These are phyloP conservation scores for Loriculus beryllinus DNA, from an alignment of 2,797 vertebrate species.

Conservation along the genomic window DNA sequence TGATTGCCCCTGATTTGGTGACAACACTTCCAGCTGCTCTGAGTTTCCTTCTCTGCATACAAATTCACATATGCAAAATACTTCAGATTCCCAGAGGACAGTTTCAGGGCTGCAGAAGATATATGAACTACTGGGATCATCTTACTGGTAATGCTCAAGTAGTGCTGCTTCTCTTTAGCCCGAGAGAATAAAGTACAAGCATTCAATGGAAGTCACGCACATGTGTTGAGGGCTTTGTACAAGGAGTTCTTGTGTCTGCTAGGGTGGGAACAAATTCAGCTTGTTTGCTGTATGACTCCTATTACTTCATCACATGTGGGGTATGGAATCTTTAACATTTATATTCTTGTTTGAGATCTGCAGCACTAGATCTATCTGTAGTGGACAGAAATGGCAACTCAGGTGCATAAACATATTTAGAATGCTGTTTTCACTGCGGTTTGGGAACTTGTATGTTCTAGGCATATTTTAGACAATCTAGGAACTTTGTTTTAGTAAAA, in stretches of 20 bases:
- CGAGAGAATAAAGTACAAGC: not conserved
- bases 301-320: not conserved
- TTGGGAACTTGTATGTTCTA: not conserved
- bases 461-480: not conserved
- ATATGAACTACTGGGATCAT: not conserved
- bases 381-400: not conserved
- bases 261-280: not conserved
- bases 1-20: not conserved
- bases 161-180: not conserved
- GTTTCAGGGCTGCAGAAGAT: conserved; percentile 3
- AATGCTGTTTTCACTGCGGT: not conserved
- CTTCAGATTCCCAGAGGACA: conserved; percentile 15
- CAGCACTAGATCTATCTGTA: not conserved
- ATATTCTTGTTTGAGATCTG: not conserved
- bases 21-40: conserved; percentile 31
- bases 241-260: not conserved
- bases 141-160: not conserved
- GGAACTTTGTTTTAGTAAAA: not conserved
- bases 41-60: conserved; percentile 27
- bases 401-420: not conserved
- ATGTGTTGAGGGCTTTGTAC: not conserved
- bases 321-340: not conserved
- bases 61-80: conserved; percentile 32
- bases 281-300: not conserved
- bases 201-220: not conserved